Percentiles rank a stretch among this genome's conserved stretches.
Evolutionary conservation across 2,797 vertebrate genomes (phyloP).

Genomic region (Caiman crocodilus): DNA sequence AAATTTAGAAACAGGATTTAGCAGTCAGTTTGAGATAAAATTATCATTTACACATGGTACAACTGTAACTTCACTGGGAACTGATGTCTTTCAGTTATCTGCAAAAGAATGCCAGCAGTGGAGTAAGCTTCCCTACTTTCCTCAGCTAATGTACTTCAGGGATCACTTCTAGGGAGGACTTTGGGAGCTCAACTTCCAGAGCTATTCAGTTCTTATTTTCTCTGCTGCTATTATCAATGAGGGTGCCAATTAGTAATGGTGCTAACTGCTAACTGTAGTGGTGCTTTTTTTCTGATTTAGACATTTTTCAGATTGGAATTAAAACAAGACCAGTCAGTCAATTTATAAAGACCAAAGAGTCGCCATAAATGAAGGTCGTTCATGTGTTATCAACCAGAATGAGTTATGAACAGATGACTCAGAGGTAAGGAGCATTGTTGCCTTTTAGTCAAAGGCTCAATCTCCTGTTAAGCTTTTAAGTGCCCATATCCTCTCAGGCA

Average conservation of each 20-base stretch:
- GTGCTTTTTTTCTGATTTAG: not conserved
- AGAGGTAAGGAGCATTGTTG: not conserved
- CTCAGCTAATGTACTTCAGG: not conserved
- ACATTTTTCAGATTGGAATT: not conserved
- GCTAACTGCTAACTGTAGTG: not conserved
- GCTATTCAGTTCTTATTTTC: not conserved
- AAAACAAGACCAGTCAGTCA: not conserved
- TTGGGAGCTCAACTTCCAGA: not conserved
- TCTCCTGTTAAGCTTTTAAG: not conserved
- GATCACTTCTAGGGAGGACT: not conserved
- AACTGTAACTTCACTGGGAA: not conserved
- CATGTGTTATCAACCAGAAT: not conserved
- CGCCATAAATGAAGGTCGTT: not conserved
- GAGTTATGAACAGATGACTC: not conserved
- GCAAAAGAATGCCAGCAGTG: not conserved
- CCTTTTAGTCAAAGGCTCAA: not conserved
- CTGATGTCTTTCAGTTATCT: not conserved
- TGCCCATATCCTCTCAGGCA: not conserved
- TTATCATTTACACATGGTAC: not conserved
- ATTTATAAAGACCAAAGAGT: not conserved
- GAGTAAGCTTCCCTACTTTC: not conserved
- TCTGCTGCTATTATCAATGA: not conserved
- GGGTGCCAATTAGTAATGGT: not conserved
- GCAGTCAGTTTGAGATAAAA: not conserved
- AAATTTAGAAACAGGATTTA: not conserved